phyloP scores from a whole-genome alignment of 2,113 vertebrate genomes.

The Forbesichthys agassizii region DNA sequence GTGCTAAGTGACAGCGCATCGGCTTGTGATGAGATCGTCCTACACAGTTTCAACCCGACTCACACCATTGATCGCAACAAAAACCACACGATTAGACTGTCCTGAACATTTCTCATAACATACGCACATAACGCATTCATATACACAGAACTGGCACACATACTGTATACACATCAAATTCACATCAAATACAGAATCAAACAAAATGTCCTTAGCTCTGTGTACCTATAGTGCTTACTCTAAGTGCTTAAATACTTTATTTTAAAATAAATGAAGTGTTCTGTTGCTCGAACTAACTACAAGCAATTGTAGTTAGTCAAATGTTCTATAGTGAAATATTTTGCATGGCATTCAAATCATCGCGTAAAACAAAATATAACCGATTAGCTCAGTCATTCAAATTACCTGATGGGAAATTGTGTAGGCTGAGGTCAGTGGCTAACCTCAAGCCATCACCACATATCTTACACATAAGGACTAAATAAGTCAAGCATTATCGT shows the following conservation, averaged over 20 bases:
- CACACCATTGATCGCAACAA: conserved; percentile 41
- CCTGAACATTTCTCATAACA: conserved; percentile 62
- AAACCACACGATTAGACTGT: conserved; percentile 48
- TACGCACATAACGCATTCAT: conserved; percentile 9
- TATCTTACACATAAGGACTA: conserved; percentile 38
- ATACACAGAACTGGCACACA: background rate
- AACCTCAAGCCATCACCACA: conserved; percentile 63
- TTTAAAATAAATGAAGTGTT: too few relatives aligned
- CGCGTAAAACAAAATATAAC: conserved; percentile 44
- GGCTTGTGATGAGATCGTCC: conserved; percentile 51
- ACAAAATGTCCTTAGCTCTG: background rate
- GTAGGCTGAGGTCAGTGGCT: conserved; percentile 37
- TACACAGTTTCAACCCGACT: conserved; percentile 68
- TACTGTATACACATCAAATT: background rate
- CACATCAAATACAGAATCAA: background rate
- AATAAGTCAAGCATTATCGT: conserved; percentile 40
- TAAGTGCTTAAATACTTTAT: too few relatives aligned
- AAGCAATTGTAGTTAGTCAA: background rate
- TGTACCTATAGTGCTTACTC: too few relatives aligned
- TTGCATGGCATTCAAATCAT: background rate
- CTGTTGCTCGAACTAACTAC: too few relatives aligned
- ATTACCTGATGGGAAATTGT: conserved; percentile 67
- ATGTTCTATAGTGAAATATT: conserved; percentile 18
- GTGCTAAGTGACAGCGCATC: conserved; percentile 51
- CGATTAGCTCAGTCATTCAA: conserved; percentile 48